phyloP scores from a whole-genome alignment of 2,888 invertebrate species.

The Hemistola chrysoprasaria region DNA sequence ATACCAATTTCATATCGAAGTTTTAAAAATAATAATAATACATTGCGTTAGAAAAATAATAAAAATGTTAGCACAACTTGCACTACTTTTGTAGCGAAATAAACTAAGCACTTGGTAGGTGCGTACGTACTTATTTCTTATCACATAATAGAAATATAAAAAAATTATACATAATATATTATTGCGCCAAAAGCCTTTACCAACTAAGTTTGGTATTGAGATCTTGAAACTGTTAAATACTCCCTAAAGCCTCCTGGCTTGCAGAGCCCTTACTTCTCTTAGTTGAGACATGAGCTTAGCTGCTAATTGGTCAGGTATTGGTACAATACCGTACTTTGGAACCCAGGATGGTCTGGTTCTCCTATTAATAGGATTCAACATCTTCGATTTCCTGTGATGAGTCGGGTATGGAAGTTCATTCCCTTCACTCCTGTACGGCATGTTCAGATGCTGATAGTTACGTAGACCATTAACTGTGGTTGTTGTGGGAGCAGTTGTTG shows the following conservation, averaged over 20 bases:
- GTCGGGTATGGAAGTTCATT: no score
- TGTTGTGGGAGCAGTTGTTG: constrained; percentile 10
- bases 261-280: constrained; percentile 36
- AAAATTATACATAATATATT: neutral
- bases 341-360: constrained; percentile 50
- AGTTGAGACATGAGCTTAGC: constrained; percentile 50
- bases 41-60: no score
- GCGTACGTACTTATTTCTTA: no score
- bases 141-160: no score
- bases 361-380: constrained; percentile 42
- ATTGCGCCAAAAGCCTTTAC: no score
- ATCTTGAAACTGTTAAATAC: neutral
- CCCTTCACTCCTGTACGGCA: no score
- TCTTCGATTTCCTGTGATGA: constrained; percentile 22
- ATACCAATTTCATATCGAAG: neutral
- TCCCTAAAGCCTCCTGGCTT: constrained; percentile 15
- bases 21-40: no score
- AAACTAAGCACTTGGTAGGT: no score
- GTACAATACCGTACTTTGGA: constrained; percentile 59
- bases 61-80: no score
- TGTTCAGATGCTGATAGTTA: no score
- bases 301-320: constrained; percentile 55
- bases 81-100: no score
- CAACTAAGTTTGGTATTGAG: no score
- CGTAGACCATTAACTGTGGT: constrained; percentile 5